These are phyloP conservation scores for Zaprionus vittiger DNA, from an alignment of 1,140 invertebrate genomes.

Conservation along the genomic window DNA sequence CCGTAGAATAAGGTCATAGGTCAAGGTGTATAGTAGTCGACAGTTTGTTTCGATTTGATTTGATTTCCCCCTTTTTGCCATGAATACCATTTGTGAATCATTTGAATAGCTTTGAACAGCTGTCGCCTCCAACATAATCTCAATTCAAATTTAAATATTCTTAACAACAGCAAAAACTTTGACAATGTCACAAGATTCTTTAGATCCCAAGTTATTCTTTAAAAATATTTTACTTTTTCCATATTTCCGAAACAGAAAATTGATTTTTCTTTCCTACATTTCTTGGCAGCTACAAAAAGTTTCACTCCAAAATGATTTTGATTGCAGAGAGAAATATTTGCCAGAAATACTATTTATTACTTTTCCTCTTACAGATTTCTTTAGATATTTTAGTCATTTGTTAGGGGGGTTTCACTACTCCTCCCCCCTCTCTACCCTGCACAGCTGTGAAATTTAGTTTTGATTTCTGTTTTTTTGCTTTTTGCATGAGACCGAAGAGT, in stretches of 20 bases:
- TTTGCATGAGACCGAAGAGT: background rate
- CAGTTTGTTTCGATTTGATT: constrained; percentile 19
- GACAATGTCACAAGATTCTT: background rate
- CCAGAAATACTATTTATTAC: background rate
- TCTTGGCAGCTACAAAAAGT: background rate
- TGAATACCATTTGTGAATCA: constrained; percentile 12
- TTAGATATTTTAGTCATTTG: background rate
- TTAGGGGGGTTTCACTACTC: background rate
- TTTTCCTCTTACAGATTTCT: background rate
- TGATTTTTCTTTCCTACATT: background rate
- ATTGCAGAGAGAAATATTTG: constrained; percentile 4
- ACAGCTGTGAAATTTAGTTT: constrained; percentile 1
- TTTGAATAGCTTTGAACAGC: background rate
- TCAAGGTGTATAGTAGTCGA: constrained; percentile 34
- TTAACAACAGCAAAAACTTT: background rate
- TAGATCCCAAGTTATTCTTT: background rate
- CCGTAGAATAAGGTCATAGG: constrained; percentile 38
- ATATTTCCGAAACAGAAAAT: background rate
- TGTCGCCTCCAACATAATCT: background rate
- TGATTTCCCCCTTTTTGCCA: background rate
- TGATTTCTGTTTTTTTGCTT: constrained; percentile 8
- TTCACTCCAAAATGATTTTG: background rate
- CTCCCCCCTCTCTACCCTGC: background rate
- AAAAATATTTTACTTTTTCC: background rate
- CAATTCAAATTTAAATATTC: constrained; percentile 2